Evolutionary conservation across 2,113 vertebrate genomes (phyloP), one percentile per base, ranked within the genome.

Genomic region (Rhinogobius similis): DNA sequence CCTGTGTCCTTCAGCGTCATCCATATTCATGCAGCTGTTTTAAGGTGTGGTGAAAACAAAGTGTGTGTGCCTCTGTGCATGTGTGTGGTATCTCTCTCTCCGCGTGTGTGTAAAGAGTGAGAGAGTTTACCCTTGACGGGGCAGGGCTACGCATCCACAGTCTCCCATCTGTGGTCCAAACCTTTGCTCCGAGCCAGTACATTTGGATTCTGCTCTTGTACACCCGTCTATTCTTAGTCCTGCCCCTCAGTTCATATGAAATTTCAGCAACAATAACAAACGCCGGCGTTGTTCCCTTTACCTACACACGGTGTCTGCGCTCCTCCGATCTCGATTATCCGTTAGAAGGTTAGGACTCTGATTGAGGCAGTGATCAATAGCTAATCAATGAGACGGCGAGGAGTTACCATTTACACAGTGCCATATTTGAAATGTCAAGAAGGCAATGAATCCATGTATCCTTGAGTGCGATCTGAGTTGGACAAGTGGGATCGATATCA

Each of bases 1-100:
- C 75, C 83, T 72, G 84, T 87, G 83, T 87, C 89, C 87, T 87
- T 89, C 77, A 44, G 82, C 67, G 53, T 88, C 86, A 91, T 93
- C 81, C 87, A 93, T 93, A 93, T 92, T 92, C 84, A 93, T 92
- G 89, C 63, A 71, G 83, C 68, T 79, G 73, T 87, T 83, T 85
- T 84, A 85, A 89, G 88, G 88, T 88, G 89, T 80, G 82, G 68
- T 76, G 50, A 75, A 72, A 87, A 74, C 75, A 76, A 74, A 70
- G 77, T 53, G 52, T 58, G 36, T 32, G 43, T 38, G 65, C 32
- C n/a, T n/a, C n/a, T n/a, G n/a, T n/a, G n/a, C n/a, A n/a, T n/a
- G n/a, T n/a, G 32, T 24, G 55, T 39, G 12, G 4, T 4, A 20
- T 50, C 23, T 55, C 4, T 55, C 12, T 14, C 12, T 53, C n/a